Base-by-base conservation (phyloP, 2,113 vertebrate genomes). In the Zapus hudsonius region DNA sequence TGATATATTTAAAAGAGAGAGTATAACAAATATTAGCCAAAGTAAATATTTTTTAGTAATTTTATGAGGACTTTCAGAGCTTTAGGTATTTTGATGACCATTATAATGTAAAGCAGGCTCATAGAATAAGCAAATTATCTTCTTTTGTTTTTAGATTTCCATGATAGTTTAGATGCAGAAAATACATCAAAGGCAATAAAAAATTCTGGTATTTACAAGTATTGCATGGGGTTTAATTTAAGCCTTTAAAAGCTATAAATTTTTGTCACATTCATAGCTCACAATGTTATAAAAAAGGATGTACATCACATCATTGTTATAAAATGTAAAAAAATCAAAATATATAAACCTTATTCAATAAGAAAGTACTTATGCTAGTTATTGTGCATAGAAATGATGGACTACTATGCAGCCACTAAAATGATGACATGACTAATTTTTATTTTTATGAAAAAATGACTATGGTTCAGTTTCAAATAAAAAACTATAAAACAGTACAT, bases 361-460 rank as follows among this genome's bases (percentile, higher is more conserved):
- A 25, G 61, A 83, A 90, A 47, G 4, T 72, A 36, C 44, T 88
- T 92, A 72, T 42, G 59, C 87, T 94, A 63, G 1, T 72, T 84
- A 40, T 66, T 87, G 42, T 70, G 80, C 42, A 89, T 83, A 20
- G 61, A 86, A 69, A 80, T 36, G 92, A 66, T 82, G 80, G 44
- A 95, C 92, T 93, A 90, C 57, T 89, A 86, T 73, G 36, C 29
- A 92, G 29, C 78, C 59, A 82, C 42, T 95, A 91, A 91, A 85
- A 79, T 75, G 20, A 89, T 84, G 57, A 55, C 85, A 92, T 29
- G 29, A 79, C 64, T 2, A 1, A 64, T 73, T 92, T 94, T 95
- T 93, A 94, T 70, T 92, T 59, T 33, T 55, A 92, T 59, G 23
- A 76, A 91, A 90, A 69, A 10, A 94, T 52, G n/a, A 52, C 38